Evolutionary conservation across 2,797 vertebrate genomes (phyloP).

Genomic region (Enteromius afrohamiltoni): DNA sequence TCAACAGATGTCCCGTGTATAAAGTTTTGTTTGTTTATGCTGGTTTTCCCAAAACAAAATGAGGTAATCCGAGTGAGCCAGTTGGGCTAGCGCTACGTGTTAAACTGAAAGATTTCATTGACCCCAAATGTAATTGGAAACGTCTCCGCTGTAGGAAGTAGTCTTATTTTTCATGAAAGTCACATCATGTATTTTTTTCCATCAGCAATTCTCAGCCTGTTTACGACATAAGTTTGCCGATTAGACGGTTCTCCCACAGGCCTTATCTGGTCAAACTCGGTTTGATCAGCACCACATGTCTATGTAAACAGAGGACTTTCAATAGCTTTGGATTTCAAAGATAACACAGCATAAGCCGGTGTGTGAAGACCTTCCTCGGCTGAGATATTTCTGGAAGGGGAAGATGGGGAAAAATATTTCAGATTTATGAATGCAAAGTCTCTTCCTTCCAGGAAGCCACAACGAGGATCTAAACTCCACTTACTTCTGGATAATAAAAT

Average conservation of each 20-base stretch:
- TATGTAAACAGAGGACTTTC: constrained; percentile 56
- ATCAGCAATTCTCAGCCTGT: constrained; percentile 64
- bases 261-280: constrained; percentile 54
- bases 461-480: constrained; percentile 3
- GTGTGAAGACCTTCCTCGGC: constrained; percentile 33
- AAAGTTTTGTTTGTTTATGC: constrained; percentile 34
- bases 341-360: constrained; percentile 27
- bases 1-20: constrained; percentile 22
- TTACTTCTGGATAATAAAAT: not conserved
- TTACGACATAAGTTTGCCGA: constrained; percentile 36
- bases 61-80: constrained; percentile 43
- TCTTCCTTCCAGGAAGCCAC: not conserved
- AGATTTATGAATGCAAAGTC: constrained; percentile 7
- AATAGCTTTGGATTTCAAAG: constrained; percentile 46
- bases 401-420: constrained; percentile 22
- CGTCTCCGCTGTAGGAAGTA: constrained; percentile 54
- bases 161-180: constrained; percentile 54
- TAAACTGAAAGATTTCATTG: constrained; percentile 40
- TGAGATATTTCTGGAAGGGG: constrained; percentile 46
- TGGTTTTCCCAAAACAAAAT: constrained; percentile 50
- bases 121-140: constrained; percentile 49
- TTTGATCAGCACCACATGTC: constrained; percentile 50
- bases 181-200: constrained; percentile 54
- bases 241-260: constrained; percentile 35
- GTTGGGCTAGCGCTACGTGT: constrained; percentile 50